Conservation (phyloP, 2,888 invertebrate species). For the Ernsta delagoae region DNA sequence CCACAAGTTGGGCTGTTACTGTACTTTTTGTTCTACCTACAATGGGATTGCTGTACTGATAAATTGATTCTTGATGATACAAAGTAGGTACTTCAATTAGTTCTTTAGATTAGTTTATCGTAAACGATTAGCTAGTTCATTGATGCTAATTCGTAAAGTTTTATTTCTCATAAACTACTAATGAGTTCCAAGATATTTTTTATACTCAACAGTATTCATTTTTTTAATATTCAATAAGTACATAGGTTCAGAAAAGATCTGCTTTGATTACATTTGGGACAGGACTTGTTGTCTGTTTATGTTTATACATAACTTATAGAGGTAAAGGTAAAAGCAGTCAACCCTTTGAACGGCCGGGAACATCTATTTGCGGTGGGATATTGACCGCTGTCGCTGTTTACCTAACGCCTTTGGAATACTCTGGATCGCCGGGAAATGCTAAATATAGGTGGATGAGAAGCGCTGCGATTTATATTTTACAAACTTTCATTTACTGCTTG, state of each 20-base stretch:
- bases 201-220: too few relatives aligned
- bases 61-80: too few relatives aligned
- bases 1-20: constrained; percentile 6
- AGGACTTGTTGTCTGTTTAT: constrained; percentile 3
- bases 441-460: constrained; percentile 59
- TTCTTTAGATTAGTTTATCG: too few relatives aligned
- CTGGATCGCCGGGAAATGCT: constrained; percentile 55
- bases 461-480: constrained; percentile 23
- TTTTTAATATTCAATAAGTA: neutral
- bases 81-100: too few relatives aligned
- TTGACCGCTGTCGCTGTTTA: constrained; percentile 78
- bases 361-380: constrained; percentile 76
- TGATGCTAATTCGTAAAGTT: too few relatives aligned
- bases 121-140: too few relatives aligned
- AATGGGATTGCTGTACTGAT: neutral
- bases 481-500: neutral
- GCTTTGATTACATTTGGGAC: neutral
- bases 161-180: too few relatives aligned
- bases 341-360: constrained; percentile 26
- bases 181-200: too few relatives aligned
- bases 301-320: neutral
- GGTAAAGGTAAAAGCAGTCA: constrained; percentile 21
- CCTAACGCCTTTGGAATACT: constrained; percentile 60
- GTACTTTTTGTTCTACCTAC: neutral
- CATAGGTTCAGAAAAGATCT: neutral